Evolutionary conservation across 2,113 vertebrate species (phyloP).

Genomic region (Panthera uncia): DNA sequence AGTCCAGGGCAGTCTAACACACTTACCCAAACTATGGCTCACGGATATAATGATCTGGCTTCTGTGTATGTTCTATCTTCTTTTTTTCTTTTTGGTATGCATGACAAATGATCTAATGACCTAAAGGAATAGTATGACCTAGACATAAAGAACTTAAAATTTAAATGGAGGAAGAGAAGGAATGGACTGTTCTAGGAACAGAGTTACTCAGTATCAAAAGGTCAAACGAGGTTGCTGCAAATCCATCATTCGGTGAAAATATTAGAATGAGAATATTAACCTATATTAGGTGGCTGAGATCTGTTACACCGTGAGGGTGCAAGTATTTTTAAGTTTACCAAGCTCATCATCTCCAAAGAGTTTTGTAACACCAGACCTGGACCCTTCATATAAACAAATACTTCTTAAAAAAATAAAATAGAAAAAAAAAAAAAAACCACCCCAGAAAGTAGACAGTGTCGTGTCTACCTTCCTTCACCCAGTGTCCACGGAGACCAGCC

Average conservation of each 20-base stretch:
- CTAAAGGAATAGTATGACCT: not conserved
- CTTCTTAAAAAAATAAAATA: not conserved
- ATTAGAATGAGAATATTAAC: not conserved
- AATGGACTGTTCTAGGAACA: not conserved
- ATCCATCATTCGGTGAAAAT: not conserved
- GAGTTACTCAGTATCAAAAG: not conserved
- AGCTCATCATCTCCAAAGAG: not conserved
- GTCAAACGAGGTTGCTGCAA: not conserved
- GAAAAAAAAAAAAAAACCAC: too few species aligned
- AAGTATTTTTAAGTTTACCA: not conserved
- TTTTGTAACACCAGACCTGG: not conserved
- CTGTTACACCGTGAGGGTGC: not conserved
- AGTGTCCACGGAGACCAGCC: not conserved
- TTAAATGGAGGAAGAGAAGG: not conserved
- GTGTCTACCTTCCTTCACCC: not conserved
- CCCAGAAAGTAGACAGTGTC: not conserved
- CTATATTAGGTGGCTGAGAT: not conserved
- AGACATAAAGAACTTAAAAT: not conserved
- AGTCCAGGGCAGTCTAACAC: not conserved
- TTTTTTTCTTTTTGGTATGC: not conserved
- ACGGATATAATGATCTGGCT: not conserved
- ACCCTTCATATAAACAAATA: not conserved
- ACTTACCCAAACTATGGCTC: not conserved
- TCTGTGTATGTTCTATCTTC: not conserved
- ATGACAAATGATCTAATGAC: not conserved